Evolutionary conservation across 2,888 invertebrate species (phyloP).

Genomic region (Pediacus dermestoides): DNA sequence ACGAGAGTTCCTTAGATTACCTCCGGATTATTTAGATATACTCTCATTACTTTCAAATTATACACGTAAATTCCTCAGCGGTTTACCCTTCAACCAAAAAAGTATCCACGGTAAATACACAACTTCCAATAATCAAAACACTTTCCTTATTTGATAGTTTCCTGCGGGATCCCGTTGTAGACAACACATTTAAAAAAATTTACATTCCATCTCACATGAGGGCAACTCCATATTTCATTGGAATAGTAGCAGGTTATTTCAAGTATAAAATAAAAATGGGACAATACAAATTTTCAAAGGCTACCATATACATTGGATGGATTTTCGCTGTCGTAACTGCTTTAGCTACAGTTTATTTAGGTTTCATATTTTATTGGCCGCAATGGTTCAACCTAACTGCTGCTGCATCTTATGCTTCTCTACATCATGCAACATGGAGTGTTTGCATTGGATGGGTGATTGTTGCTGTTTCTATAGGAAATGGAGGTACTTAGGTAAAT

Average conservation of each 20-base stretch:
- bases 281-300: conserved; percentile 30
- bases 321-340: conserved; percentile 30
- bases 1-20: too few relatives aligned
- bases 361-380: conserved; percentile 39
- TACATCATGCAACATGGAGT: conserved; percentile 42
- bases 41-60: too few relatives aligned
- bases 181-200: conserved; percentile 35
- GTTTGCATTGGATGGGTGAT: conserved; percentile 40
- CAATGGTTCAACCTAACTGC: conserved; percentile 30
- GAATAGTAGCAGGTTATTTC: conserved; percentile 38
- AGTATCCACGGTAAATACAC: not conserved
- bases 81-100: too few relatives aligned
- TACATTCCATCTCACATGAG: conserved; percentile 43
- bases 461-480: conserved; percentile 40
- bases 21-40: too few relatives aligned
- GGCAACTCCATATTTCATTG: conserved; percentile 41
- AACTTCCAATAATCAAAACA: not conserved
- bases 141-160: conserved; percentile 29
- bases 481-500: conserved; percentile 37
- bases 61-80: too few relatives aligned
- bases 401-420: conserved; percentile 39
- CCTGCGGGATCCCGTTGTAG: conserved; percentile 35
- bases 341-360: conserved; percentile 34
- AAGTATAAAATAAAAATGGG: conserved; percentile 35
- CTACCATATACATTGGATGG: conserved; percentile 34